A percentile compares a stretch with the other conserved stretches of the same genome.
These are phyloP conservation scores for Bombus waltoni DNA, from an alignment of 1,140 invertebrate species.

Conservation along the genomic window DNA sequence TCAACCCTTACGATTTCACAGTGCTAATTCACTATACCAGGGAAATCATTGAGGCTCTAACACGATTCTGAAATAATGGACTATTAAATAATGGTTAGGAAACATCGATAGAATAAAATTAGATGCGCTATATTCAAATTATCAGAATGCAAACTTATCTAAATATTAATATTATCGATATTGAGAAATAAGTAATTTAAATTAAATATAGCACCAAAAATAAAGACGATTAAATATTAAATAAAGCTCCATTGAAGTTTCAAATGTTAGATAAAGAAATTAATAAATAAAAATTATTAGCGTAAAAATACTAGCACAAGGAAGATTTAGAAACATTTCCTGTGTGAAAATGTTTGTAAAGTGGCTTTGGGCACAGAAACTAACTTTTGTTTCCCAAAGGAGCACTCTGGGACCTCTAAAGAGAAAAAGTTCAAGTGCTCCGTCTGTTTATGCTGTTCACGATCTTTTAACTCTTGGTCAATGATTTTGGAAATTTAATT, in stretches of 20 bases:
- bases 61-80: slow-evolving; percentile 39
- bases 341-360: neutral
- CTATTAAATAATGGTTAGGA: no score
- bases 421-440: neutral
- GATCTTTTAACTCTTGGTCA: neutral
- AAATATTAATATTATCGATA: neutral
- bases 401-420: neutral
- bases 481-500: neutral
- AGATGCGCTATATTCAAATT: no score
- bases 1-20: slow-evolving; percentile 53
- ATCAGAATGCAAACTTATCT: no score
- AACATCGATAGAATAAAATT: neutral
- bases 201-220: neutral
- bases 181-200: neutral
- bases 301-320: neutral
- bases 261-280: neutral
- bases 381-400: neutral
- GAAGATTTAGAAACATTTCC: neutral
- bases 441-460: neutral
- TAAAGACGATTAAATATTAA: neutral
- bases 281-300: neutral
- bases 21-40: slow-evolving; percentile 53
- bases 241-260: no score
- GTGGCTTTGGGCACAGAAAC: neutral
- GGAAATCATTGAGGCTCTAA: slow-evolving; percentile 43